phyloP scores from a whole-genome alignment of 2,113 vertebrate genomes.

The Taxidea taxus region DNA sequence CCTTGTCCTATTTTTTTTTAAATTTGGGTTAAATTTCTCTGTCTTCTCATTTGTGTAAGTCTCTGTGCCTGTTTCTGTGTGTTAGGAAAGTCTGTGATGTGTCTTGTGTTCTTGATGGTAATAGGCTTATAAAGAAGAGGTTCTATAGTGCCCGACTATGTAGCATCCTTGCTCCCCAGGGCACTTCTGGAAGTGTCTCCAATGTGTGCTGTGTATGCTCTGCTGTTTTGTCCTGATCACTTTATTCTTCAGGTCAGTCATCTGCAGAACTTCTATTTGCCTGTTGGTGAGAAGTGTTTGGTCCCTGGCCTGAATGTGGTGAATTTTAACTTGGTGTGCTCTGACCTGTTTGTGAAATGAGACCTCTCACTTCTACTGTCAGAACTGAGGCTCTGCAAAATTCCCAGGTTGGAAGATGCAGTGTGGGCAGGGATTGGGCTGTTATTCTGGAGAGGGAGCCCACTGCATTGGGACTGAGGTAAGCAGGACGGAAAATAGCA shows the following conservation, averaged over 20 bases:
- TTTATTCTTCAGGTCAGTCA: background rate
- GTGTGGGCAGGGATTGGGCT: background rate
- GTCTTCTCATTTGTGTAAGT: background rate
- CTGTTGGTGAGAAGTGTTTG: background rate
- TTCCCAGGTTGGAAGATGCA: background rate
- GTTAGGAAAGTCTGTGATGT: background rate
- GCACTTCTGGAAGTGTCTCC: background rate
- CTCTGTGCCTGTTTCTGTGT: background rate
- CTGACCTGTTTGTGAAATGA: background rate
- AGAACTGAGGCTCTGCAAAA: background rate
- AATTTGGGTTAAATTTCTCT: background rate
- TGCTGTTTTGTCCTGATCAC: background rate
- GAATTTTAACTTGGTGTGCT: background rate
- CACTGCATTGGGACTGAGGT: background rate
- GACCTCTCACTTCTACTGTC: background rate
- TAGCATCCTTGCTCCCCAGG: background rate
- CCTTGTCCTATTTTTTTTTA: background rate
- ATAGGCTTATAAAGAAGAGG: background rate
- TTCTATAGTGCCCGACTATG: background rate
- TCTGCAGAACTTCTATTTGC: background rate
- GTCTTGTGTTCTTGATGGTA: background rate
- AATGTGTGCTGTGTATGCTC: background rate
- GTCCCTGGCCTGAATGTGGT: background rate
- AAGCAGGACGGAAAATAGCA: background rate
- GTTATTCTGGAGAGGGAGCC: background rate